A percentile compares a stretch with the other conserved stretches of the same genome.
Evolutionary conservation across 1,140 invertebrate species (phyloP).

Genomic region (Micrasema minimum): DNA sequence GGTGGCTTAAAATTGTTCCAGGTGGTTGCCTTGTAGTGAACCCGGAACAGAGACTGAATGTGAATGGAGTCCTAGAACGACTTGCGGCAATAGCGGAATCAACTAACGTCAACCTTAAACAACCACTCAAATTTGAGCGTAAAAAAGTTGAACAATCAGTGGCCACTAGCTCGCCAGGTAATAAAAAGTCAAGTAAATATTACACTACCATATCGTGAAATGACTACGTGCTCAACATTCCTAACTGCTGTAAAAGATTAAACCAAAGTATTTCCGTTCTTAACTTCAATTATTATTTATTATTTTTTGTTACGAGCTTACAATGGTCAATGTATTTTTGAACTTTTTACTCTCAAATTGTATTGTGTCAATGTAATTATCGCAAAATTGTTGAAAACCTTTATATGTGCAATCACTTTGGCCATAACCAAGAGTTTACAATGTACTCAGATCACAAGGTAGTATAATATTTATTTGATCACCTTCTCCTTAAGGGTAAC

Average conservation of each 20-base stretch:
- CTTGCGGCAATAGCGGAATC: constrained; percentile 89
- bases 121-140: constrained; percentile 75
- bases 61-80: constrained; percentile 83
- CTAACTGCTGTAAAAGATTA: constrained; percentile 14
- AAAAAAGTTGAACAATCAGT: constrained; percentile 70
- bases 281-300: constrained; percentile 11
- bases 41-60: constrained; percentile 80
- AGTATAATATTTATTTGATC: constrained; percentile 70
- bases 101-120: constrained; percentile 80
- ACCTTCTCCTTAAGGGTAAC: constrained; percentile 44
- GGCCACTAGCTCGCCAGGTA: constrained; percentile 70
- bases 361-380: constrained; percentile 21
- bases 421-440: background rate
- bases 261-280: constrained; percentile 15
- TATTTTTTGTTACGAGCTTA: constrained; percentile 60
- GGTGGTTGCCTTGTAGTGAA: constrained; percentile 87
- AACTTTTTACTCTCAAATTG: constrained; percentile 69
- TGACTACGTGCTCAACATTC: constrained; percentile 39
- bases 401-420: background rate
- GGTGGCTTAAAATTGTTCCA: constrained; percentile 56
- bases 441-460: constrained; percentile 56
- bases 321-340: constrained; percentile 68
- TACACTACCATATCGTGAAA: constrained; percentile 69
- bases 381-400: background rate
- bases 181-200: constrained; percentile 70